Percentiles rank a stretch among this genome's conserved stretches.
These are phyloP conservation scores for Cyprinodon variegatus DNA, from an alignment of 2,113 vertebrate genomes.

Conservation along the genomic window DNA sequence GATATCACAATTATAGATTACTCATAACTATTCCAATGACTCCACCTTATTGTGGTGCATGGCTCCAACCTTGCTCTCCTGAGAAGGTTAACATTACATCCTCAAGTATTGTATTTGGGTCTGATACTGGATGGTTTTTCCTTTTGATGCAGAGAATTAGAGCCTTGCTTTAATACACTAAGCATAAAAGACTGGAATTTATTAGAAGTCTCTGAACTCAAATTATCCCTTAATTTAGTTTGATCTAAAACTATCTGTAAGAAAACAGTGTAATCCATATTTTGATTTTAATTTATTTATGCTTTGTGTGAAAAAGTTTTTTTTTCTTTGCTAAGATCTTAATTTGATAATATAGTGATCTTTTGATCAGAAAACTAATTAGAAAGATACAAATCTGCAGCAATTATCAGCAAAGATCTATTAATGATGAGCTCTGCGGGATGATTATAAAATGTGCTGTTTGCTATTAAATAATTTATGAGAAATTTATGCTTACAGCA, in stretches of 20 bases:
- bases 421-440: not conserved
- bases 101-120: slow-evolving; percentile 38
- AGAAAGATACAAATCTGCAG: not conserved
- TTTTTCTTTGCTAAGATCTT: not conserved
- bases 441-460: not conserved
- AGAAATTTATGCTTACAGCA: not conserved
- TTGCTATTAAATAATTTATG: not conserved
- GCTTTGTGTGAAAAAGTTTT: slow-evolving; percentile 1
- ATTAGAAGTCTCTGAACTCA: not conserved
- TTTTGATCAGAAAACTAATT: slow-evolving; percentile 2
- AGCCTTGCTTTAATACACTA: slow-evolving; percentile 13
- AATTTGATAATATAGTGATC: not conserved
- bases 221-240: not conserved
- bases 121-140: slow-evolving; percentile 34
- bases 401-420: not conserved
- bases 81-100: slow-evolving; percentile 42
- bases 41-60: slow-evolving; percentile 58
- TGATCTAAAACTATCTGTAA: not conserved
- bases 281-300: not conserved
- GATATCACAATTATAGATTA: slow-evolving; percentile 57
- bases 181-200: not conserved
- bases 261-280: not conserved
- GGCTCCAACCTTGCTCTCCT: slow-evolving; percentile 44
- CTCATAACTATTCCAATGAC: slow-evolving; percentile 50
- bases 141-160: slow-evolving; percentile 9